A percentile compares a stretch with the other conserved stretches of the same genome.
phyloP scores from a whole-genome alignment of 1,140 invertebrate species.

The Tribolium madens region DNA sequence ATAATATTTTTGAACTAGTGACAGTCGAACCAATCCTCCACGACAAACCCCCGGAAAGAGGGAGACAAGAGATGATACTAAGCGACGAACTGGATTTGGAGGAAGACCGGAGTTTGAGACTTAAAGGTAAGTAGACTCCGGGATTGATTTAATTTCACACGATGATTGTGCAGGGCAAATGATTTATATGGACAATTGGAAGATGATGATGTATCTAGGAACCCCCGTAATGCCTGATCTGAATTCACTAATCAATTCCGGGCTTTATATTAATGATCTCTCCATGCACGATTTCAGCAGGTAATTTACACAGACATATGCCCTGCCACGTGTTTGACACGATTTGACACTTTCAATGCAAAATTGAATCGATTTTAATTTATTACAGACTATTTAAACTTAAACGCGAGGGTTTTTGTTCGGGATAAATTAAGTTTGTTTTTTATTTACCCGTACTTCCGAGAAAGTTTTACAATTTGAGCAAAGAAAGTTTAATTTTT shows the following conservation, averaged over 20 bases:
- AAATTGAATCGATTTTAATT: neutral
- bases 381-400: no score
- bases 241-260: conserved; percentile 87
- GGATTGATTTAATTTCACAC: neutral
- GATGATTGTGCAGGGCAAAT: conserved; percentile 83
- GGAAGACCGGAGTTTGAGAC: conserved; percentile 78
- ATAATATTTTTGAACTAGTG: conserved; percentile 96
- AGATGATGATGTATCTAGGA: conserved; percentile 95
- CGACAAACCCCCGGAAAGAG: conserved; percentile 72
- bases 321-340: neutral
- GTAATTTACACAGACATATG: conserved; percentile 65
- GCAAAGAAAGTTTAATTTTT: no score
- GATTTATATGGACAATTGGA: conserved; percentile 98
- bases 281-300: conserved; percentile 98
- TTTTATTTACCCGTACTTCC: no score
- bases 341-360: neutral
- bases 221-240: conserved; percentile 96
- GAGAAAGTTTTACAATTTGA: no score
- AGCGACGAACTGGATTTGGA: conserved; percentile 75
- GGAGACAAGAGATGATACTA: conserved; percentile 70
- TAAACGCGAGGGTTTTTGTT: no score
- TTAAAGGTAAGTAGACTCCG: conserved; percentile 78
- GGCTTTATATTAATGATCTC: conserved; percentile 96
- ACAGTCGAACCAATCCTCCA: conserved; percentile 85
- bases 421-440: no score